Base-by-base conservation (phyloP, 2,888 invertebrate genomes). In the Notodonta dromedarius region DNA sequence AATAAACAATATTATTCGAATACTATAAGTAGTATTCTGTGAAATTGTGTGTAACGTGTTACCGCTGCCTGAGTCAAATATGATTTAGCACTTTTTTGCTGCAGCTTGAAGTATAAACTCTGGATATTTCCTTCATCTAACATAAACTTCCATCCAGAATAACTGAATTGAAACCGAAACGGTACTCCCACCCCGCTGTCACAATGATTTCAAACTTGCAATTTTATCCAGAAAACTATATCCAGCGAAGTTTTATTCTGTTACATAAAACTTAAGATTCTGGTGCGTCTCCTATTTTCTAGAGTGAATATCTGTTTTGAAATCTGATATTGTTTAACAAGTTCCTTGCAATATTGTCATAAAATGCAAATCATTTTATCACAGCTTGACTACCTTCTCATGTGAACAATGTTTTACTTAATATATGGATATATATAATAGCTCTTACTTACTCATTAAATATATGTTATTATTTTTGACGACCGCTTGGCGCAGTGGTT, bases 291-390 rank as follows among this genome's bases (percentile, higher is more conserved):
- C 66, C 69, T 67, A 69, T 74, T 74, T 69, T 67, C 69, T 61
- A 24, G 67, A 77, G 72, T 74, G 70, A 70, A 77, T 76, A 76
- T 77, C 72, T 76, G 78, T 78, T 75, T 64, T 70, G 61, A 69
- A 65, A 71, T 71, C 67, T 65, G 66, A 70, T 67, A 65, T 58
- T 48, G 1, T 24, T 24, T n/a, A 59, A 50, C 24, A 50, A 44
- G 58, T 61, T 14, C 8, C 44, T 39, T 48, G 39, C 12, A 32
- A 52, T 32, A 16, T 50, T 4, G 7, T 8, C 11, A 32, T 52
- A 6, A 32, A 52, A 24, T 39, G 9, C 14, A 14, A 35, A n/a
- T 35, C 46, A 46, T 46, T 11, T n/a, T n/a, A n/a, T 46, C 13
- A n/a, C 0, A n/a, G 13, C 13, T 46, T n/a, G 11, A 2, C 46